These are phyloP conservation scores for Scytalopus superciliaris DNA, from an alignment of 2,113 vertebrate genomes.

Conservation along the genomic window DNA sequence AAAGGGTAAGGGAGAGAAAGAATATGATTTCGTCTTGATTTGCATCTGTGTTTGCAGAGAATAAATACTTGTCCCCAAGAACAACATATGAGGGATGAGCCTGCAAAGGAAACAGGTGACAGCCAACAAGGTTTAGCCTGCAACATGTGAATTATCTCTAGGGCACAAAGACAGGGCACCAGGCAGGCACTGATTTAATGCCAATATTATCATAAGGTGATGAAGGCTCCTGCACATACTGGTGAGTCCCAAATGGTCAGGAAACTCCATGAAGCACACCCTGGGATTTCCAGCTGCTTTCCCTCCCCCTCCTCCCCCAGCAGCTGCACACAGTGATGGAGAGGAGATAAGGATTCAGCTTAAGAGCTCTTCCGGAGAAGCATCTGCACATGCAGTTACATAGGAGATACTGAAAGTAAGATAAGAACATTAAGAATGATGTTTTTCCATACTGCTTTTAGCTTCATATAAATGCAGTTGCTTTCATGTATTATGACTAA, in stretches of 20 bases:
- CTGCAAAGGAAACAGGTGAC: background rate
- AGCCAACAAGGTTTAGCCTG: background rate
- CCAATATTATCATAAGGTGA: background rate
- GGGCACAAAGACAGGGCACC: background rate
- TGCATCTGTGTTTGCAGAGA: background rate
- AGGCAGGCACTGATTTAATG: background rate
- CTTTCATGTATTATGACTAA: background rate
- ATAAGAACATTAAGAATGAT: conserved; percentile 5
- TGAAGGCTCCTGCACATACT: background rate
- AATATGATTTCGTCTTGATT: background rate
- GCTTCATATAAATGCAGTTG: background rate
- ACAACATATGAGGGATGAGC: background rate
- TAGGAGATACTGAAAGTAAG: conserved; percentile 14
- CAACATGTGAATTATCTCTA: no score
- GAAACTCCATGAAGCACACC: conserved; percentile 9
- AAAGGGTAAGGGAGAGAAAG: background rate
- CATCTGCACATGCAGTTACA: background rate
- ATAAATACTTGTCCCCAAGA: background rate
- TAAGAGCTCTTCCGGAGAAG: conserved; percentile 28
- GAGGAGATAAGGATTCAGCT: background rate
- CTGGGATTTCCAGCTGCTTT: conserved; percentile 10
- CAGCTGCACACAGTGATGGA: background rate
- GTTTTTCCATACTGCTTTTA: conserved; percentile 20
- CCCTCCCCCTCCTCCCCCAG: background rate
- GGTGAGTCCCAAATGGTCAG: background rate